Evolutionary conservation across 2,797 vertebrate genomes (phyloP).

Genomic region (Champsocephalus gunnari): DNA sequence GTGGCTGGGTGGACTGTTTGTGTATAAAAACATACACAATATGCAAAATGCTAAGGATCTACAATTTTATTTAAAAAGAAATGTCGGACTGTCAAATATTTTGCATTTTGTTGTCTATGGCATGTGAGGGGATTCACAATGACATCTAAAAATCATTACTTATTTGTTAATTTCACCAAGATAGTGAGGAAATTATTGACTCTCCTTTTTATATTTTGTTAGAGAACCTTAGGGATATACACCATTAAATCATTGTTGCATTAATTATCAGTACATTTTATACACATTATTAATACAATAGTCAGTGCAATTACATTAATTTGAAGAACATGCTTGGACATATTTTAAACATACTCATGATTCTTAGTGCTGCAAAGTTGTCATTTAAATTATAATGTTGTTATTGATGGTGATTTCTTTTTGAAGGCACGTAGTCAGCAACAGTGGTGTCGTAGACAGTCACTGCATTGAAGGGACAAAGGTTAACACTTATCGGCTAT

Average conservation of each 20-base stretch:
- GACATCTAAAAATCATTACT: not conserved
- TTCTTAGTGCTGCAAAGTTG: conserved; percentile 14
- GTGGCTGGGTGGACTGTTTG: not conserved
- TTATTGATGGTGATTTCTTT: conserved; percentile 41
- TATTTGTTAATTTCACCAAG: not conserved
- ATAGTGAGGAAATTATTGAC: not conserved
- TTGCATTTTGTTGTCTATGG: not conserved
- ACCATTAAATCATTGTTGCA: not conserved
- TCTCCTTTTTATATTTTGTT: not conserved
- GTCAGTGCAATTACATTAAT: not conserved
- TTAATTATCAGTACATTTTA: not conserved
- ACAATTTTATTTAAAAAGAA: not conserved
- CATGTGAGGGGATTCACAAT: not conserved
- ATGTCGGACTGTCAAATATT: rapidly evolving
- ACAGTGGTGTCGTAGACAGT: conserved; percentile 57
- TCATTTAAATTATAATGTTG: conserved; percentile 41
- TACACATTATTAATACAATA: not conserved
- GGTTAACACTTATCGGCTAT: conserved; percentile 79
- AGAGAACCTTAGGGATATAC: not conserved
- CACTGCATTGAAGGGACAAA: conserved; percentile 77
- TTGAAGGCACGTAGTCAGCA: conserved; percentile 51
- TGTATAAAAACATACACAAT: not conserved
- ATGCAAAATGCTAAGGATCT: not conserved
- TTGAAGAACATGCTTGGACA: not conserved
- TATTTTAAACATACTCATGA: not conserved